Base-by-base conservation (phyloP, 2,113 vertebrate species). In the Rhadina sibilatrix region DNA sequence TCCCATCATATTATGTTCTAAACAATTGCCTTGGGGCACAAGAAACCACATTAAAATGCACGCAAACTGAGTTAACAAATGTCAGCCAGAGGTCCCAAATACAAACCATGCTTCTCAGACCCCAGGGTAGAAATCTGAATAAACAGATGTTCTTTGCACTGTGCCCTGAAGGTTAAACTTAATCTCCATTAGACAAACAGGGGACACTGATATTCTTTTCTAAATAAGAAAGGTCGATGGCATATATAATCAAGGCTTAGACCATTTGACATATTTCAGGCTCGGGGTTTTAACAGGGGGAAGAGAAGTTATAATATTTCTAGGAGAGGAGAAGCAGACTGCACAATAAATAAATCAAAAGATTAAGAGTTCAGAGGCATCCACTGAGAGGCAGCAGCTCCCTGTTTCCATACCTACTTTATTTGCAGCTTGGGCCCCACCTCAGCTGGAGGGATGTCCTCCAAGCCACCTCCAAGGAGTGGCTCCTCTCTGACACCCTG, bases 141-240 rank as follows among this genome's bases (percentile, higher is more conserved):
- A 94, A 95, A 95, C 83, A 95, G 91, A 96, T 96, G 70, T 87
- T 90, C 76, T 90, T 93, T 92, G 87, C 72, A 37, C 79, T 71
- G 40, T 69, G 64, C 40, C 68, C 69, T 63, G 71, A 76, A 94
- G 77, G 68, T 94, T 87, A 75, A 96, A 96, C 57, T 91, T 93
- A 94, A 89, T 69, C 77, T 96, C 89, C 82, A 23, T 87, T 84
- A 92, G 44, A 78, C 87, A 89, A 96, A 92, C 47, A 66, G 87
- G 44, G 33, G 72, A 46, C 56, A 52, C 13, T 37, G 76, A 52
- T 71, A 77, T 31, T 74, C 47, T 82, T 78, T 87, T 71, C 83
- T 81, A 82, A 83, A 84, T 78, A 82, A 56, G 65, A 84, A 87
- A 56, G 37, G 44, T 66, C n/a, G 10, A 83, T 83, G 61, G 27